Base-by-base conservation (phyloP, 2,888 invertebrate species). In the Mythimna impura region DNA sequence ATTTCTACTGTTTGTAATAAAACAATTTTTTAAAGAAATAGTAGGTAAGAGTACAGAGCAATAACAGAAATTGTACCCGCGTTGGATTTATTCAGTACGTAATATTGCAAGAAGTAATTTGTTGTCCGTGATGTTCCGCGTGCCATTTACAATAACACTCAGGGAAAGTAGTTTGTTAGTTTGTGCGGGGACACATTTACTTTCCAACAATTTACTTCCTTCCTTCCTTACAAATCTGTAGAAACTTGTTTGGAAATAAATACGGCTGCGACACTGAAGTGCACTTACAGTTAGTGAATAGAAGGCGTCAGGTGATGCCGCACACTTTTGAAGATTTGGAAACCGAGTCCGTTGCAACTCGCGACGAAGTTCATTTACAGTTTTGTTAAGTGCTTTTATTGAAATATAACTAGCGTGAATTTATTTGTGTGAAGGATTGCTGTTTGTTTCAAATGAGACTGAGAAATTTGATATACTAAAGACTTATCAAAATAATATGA, bases 241-340 rank as follows among this genome's bases (percentile, higher is more conserved):
- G 36, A 47, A 77, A 57, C 17, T 58, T 47, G 47, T 58, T 54
- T 52, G 20, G 25, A 47, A 58, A 54, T 58, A 50, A 66, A 58
- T 58, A 47, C n/a, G 6, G 34, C 30, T n/a, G 52, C 30, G 57
- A 68, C 73, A 22, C 25, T 22, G 40, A 50, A 62, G 52, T 68
- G 68, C 73, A 78, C 65, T 78, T 64, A 22, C 54, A 78, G 62
- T 74, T 55, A 14, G 6, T 52, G 22, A 50, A 61, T n/a, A 50
- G 52, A 43, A 60, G 58, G 20, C 22, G 17, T 20, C 34, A 22
- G 43, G 43, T 54, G 71, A 52, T 14, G 43, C 55, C 6, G 12
- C 55, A n/a, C 12, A 30, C 25, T 47, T 25, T 17, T 36, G 57
- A 54, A 63, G 40, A 55, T 78, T 67, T 30, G 47, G 9, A 57